Conservation (phyloP, 2,113 vertebrate species). For the Chauna torquata region DNA sequence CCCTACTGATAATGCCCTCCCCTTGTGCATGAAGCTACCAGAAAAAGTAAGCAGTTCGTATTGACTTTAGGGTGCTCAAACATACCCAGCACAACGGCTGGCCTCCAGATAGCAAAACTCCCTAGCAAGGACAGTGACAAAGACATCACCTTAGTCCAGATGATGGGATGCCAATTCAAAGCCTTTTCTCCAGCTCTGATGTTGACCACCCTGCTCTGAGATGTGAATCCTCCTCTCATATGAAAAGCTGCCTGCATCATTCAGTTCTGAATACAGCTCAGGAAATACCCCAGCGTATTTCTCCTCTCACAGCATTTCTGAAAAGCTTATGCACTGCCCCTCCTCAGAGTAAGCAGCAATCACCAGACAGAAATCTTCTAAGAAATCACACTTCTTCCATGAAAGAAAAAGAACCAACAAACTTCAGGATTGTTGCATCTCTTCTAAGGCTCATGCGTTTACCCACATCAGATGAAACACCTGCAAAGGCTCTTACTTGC, state of each 20-base stretch:
- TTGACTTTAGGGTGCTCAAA: background rate
- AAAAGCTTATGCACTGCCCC: background rate
- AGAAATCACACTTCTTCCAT: background rate
- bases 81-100: background rate
- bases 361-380: background rate
- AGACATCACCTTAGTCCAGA: background rate
- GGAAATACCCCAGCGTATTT: background rate
- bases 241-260: background rate
- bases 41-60: background rate
- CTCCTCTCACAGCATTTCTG: background rate
- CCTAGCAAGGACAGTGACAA: background rate
- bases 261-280: background rate
- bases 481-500: background rate
- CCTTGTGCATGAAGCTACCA: background rate
- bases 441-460: background rate
- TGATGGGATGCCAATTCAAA: background rate
- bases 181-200: background rate
- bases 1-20: background rate
- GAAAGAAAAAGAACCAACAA: background rate
- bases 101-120: background rate
- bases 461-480: background rate
- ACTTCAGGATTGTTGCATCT: background rate
- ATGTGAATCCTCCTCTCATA: background rate
- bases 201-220: background rate
- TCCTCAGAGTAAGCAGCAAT: background rate